phyloP scores from a whole-genome alignment of 2,113 vertebrate genomes.

The Origma solitaria region DNA sequence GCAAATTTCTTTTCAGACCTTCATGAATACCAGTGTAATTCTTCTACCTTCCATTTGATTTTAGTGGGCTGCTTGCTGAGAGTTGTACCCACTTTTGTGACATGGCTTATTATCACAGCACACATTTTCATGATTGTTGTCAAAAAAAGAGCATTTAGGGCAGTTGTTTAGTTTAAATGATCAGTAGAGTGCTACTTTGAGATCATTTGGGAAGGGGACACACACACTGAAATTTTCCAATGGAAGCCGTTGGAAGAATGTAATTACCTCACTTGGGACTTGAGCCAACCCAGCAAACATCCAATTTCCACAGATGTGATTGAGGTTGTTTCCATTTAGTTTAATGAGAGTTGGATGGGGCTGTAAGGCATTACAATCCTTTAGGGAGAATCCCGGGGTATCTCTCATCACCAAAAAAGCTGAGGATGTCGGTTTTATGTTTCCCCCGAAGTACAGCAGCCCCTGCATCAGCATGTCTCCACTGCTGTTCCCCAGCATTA shows the following conservation, averaged over 20 bases:
- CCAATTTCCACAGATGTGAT: constrained; percentile 43
- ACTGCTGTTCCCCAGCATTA: background rate
- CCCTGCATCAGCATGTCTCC: background rate
- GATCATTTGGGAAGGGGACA: background rate
- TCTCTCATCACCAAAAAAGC: constrained; percentile 13
- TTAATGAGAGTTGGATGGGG: constrained; percentile 49
- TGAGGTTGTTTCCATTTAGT: constrained; percentile 59
- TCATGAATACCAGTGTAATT: background rate
- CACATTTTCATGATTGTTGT: background rate
- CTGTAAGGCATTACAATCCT: constrained; percentile 32
- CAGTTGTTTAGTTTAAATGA: constrained; percentile 38
- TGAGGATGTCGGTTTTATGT: constrained; percentile 18
- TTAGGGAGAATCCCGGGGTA: background rate
- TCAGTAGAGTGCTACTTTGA: constrained; percentile 20
- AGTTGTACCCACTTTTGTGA: background rate
- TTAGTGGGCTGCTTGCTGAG: background rate
- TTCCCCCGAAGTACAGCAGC: background rate
- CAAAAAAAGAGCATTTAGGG: constrained; percentile 2
- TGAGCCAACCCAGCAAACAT: constrained; percentile 50
- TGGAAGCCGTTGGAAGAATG: constrained; percentile 3
- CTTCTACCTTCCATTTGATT: background rate
- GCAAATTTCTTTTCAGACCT: background rate
- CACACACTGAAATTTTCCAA: constrained; percentile 17
- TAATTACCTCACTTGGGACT: constrained; percentile 58
- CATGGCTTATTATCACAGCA: background rate